phyloP scores from a whole-genome alignment of 2,888 invertebrate species.

The Lepeophtheirus nordmannii region DNA sequence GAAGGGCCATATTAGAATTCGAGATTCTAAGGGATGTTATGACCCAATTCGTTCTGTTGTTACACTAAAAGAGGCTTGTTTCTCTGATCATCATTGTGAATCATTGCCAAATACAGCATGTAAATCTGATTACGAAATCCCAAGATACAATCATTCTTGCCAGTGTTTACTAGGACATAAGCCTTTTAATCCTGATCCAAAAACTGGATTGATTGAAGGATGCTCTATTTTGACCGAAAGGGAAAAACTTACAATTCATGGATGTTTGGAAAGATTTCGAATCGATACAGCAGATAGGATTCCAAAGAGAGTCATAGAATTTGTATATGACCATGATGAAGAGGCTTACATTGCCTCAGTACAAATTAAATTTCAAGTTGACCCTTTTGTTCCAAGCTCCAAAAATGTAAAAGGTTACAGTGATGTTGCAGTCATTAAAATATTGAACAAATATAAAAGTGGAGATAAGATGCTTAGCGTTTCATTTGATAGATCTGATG shows the following conservation, averaged over 20 bases:
- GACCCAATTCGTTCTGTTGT: slow-evolving; percentile 22
- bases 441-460: slow-evolving; percentile 9
- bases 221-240: neutral
- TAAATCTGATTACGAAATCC: slow-evolving; percentile 13
- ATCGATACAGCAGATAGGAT: neutral
- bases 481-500: slow-evolving; percentile 8
- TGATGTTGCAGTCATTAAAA: slow-evolving; percentile 11
- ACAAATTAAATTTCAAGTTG: neutral
- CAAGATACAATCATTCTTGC: slow-evolving; percentile 19
- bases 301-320: neutral
- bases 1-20: slow-evolving; percentile 16
- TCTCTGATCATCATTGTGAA: slow-evolving; percentile 23
- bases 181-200: slow-evolving; percentile 21
- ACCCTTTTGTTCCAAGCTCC: neutral
- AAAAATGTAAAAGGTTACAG: neutral
- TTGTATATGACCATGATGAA: neutral
- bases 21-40: slow-evolving; percentile 23
- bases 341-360: neutral
- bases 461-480: slow-evolving; percentile 16
- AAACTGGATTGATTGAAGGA: slow-evolving; percentile 24
- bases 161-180: slow-evolving; percentile 22
- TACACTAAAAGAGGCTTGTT: slow-evolving; percentile 23
- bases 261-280: neutral
- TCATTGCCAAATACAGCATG: slow-evolving; percentile 22
- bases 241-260: slow-evolving; percentile 5